Evolutionary conservation across 2,888 invertebrate species (phyloP).

Genomic region (Caenorhabditis virilis): DNA sequence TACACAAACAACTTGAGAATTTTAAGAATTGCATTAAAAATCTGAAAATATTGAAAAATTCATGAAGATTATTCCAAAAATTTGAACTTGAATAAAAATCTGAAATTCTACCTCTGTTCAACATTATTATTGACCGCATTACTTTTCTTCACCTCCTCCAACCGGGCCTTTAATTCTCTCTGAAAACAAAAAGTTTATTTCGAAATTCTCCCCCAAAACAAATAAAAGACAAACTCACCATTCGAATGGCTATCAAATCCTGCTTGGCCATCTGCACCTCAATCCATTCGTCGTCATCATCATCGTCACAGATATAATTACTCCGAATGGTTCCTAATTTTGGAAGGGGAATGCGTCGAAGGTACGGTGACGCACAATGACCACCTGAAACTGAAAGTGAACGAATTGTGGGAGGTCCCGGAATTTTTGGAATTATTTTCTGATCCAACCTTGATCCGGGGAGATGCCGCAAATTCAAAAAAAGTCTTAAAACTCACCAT

Average conservation of each 20-base stretch:
- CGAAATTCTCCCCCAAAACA: background rate
- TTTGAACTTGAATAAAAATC: no score
- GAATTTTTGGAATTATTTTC: no score
- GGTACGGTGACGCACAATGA: conserved; percentile 45
- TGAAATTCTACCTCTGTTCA: no score
- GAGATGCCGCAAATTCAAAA: no score
- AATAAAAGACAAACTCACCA: conserved; percentile 9
- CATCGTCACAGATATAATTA: conserved; percentile 17
- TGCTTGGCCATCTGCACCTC: conserved; percentile 32
- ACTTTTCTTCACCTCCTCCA: conserved; percentile 17
- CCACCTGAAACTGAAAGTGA: conserved; percentile 18
- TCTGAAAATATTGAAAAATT: no score
- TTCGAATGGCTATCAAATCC: conserved; percentile 28
- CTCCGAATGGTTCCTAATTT: conserved; percentile 35
- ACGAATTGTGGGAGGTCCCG: no score
- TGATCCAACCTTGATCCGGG: no score
- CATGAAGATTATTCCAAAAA: no score
- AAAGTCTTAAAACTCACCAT: no score
- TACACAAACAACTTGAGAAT: no score
- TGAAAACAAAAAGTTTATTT: conserved; percentile 6
- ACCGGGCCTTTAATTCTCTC: conserved; percentile 15
- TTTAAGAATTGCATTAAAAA: no score
- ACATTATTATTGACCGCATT: no score
- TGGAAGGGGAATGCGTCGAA: conserved; percentile 37
- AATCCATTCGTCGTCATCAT: conserved; percentile 29